Conservation (phyloP, 2,113 vertebrate genomes). For the Elephas maximus region DNA sequence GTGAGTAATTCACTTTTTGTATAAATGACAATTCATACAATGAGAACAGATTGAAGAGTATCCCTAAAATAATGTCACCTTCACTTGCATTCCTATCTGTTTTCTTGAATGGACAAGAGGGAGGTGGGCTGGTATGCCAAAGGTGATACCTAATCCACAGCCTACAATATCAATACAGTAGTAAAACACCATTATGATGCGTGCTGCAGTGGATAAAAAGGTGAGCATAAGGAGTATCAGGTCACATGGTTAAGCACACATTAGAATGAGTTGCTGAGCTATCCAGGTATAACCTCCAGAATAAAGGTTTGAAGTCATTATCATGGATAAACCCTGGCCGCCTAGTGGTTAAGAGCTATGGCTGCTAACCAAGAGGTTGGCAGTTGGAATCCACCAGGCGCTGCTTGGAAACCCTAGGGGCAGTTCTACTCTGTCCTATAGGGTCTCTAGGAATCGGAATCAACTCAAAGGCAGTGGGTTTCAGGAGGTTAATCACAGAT, state of each 20-base stretch:
- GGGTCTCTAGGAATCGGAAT: too few species aligned
- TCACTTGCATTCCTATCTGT: not conserved
- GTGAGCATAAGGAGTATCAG: not conserved
- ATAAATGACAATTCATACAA: not conserved
- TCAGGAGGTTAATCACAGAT: not conserved
- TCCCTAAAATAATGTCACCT: not conserved
- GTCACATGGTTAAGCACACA: not conserved
- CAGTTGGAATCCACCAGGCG: too few species aligned
- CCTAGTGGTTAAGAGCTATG: too few species aligned
- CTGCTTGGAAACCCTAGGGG: too few species aligned
- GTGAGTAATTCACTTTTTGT: not conserved
- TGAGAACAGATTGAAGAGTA: not conserved
- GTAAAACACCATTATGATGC: not conserved
- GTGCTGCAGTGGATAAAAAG: not conserved
- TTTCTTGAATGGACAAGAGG: not conserved
- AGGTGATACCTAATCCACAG: not conserved
- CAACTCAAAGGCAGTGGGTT: too few species aligned
- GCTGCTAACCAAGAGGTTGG: too few species aligned
- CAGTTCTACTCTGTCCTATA: too few species aligned
- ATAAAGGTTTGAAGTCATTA: slow-evolving; percentile 30
- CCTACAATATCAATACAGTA: not conserved
- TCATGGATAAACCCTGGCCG: not conserved
- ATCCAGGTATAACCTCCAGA: not conserved
- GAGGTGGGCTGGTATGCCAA: not conserved
- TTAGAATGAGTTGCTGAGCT: not conserved